Evolutionary conservation across 2,888 invertebrate genomes (phyloP).

Genomic region (Pheosia tremula): DNA sequence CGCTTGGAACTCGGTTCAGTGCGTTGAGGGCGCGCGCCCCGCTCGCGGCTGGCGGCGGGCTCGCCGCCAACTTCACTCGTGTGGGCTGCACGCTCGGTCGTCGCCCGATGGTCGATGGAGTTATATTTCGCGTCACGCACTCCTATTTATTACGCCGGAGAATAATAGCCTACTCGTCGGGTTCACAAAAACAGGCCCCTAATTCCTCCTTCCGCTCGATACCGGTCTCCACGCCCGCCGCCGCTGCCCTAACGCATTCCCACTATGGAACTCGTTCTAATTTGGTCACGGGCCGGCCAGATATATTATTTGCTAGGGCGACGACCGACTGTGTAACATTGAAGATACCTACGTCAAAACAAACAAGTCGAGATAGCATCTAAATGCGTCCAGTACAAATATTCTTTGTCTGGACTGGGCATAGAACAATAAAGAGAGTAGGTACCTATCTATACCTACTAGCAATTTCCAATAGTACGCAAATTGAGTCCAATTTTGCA

Average conservation of each 20-base stretch:
- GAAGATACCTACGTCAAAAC: constrained; percentile 48
- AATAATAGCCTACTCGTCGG: constrained; percentile 41
- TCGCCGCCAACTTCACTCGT: constrained; percentile 67
- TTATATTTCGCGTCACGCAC: constrained; percentile 74
- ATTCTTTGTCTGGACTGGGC: constrained; percentile 22
- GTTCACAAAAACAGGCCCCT: constrained; percentile 47
- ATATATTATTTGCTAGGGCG: constrained; percentile 66
- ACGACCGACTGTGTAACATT: constrained; percentile 58
- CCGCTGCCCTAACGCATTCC: constrained; percentile 24
- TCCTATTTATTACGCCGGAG: constrained; percentile 65
- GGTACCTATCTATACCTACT: background rate
- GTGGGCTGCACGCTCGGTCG: constrained; percentile 60
- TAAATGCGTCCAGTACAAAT: constrained; percentile 39
- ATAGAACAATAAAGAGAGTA: constrained; percentile 14
- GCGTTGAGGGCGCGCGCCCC: constrained; percentile 66
- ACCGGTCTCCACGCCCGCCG: constrained; percentile 13
- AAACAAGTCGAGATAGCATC: constrained; percentile 48
- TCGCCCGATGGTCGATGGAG: constrained; percentile 75
- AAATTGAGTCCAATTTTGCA: background rate
- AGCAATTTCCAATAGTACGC: background rate
- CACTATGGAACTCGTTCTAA: constrained; percentile 58
- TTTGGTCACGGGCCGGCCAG: constrained; percentile 55
- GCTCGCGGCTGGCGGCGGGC: constrained; percentile 35
- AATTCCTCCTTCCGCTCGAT: constrained; percentile 37
- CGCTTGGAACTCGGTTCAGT: constrained; percentile 72